phyloP scores from a whole-genome alignment of 2,113 vertebrate genomes.

The Brachypodius melanocephalos region DNA sequence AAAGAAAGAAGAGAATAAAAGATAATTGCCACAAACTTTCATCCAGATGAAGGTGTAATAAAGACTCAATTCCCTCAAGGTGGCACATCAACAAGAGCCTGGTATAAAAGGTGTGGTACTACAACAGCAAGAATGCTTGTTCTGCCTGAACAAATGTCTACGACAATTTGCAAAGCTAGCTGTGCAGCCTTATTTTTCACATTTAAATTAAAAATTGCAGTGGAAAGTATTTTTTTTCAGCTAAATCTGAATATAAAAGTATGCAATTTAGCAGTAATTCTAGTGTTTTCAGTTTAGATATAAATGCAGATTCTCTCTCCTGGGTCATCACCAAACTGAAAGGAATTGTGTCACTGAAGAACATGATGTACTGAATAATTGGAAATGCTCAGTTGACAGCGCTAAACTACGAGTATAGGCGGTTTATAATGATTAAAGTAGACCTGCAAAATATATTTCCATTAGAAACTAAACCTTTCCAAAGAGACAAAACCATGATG shows the following conservation, averaged over 20 bases:
- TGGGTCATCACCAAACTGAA: constrained; percentile 9
- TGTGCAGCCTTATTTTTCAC: neutral
- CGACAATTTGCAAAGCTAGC: neutral
- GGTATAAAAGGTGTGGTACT: neutral
- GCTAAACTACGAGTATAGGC: neutral
- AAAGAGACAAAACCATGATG: neutral
- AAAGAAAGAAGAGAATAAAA: constrained; percentile 7
- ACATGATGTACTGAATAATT: neutral
- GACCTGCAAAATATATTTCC: constrained; percentile 20
- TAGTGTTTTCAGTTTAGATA: neutral
- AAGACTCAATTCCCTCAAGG: constrained; percentile 13
- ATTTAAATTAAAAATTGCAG: neutral
- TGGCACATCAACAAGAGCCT: neutral
- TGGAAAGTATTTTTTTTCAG: neutral
- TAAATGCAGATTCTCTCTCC: neutral
- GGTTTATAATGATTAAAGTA: constrained; percentile 2
- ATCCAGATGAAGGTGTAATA: neutral
- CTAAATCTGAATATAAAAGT: neutral
- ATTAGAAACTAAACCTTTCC: constrained; percentile 11
- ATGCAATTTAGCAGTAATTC: neutral
- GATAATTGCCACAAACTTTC: constrained; percentile 1
- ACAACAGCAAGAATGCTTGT: neutral
- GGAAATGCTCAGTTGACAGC: constrained; percentile 16
- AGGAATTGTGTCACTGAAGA: neutral
- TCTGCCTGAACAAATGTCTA: neutral